Evolutionary conservation across 2,888 invertebrate genomes (phyloP), one percentile per base, ranked within the genome.

Genomic region (Sylvicola cinctus): DNA sequence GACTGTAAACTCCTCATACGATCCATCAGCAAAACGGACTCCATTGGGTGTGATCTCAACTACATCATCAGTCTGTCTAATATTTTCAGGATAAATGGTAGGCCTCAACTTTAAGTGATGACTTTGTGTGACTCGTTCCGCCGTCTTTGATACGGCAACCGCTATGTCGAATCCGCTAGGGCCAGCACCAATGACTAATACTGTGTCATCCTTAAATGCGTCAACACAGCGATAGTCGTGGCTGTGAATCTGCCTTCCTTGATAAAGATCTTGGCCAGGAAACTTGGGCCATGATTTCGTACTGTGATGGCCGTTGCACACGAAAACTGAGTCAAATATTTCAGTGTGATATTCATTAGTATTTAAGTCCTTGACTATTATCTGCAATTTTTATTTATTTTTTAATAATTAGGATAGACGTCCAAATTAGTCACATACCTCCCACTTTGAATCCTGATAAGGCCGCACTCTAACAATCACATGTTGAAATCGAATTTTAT

Each of bases 281-380:
- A 84, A 68, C 34, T 56, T 54, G 0, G 87, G 84, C 43, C 73
- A 60, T 42, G 70, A 64, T 0, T 85, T 84, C 2, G 76, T 73
- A 41, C 77, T 75, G 52, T 84, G 87, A 51, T 85, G 87, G 0
- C 87, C 87, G 50, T 81, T 85, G 52, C 84, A 85, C 4, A 87
- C 67, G 50, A 87, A 69, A 13, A 87, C 65, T 33, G 73, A 73
- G 51, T 87, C 79, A 51, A 75, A 85, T 23, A 65, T 62, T 37
- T 64, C 73, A 49, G 50, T 70, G 56, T 45, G 63, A 31, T 42
- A 13, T 33, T 29, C 23, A 41, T 51, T 42, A 31, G 34, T 33
- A 27, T 36, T 44, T 39, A 52, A 31, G 39, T 50, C 45, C 38
- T 46, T 50, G 0, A 49, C 49, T 4, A 49, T 47, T 2, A 54